phyloP scores from a whole-genome alignment of 2,888 invertebrate species.

The Epinotia ramella region DNA sequence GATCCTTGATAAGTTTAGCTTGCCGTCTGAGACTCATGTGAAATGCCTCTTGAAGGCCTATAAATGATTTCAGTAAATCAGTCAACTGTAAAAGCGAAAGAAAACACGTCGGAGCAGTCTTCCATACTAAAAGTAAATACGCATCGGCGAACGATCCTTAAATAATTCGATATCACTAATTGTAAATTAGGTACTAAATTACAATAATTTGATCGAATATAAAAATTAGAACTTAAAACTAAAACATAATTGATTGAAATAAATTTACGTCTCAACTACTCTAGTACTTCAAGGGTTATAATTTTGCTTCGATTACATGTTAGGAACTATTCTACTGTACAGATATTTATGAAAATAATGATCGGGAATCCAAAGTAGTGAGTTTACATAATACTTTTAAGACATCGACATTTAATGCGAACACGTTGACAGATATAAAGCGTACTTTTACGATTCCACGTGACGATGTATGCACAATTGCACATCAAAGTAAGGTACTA shows the following conservation, averaged over 20 bases:
- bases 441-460: slow-evolving; percentile 31
- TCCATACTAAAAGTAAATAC: slow-evolving; percentile 72
- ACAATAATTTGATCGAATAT: slow-evolving; percentile 72
- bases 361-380: slow-evolving; percentile 61
- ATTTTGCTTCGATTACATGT: slow-evolving; percentile 81
- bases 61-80: slow-evolving; percentile 33
- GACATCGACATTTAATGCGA: slow-evolving; percentile 52
- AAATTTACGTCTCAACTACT: slow-evolving; percentile 70
- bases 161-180: slow-evolving; percentile 68
- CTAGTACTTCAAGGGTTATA: slow-evolving; percentile 75
- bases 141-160: slow-evolving; percentile 59
- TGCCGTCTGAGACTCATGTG: slow-evolving; percentile 79
- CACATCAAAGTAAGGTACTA: slow-evolving; percentile 59
- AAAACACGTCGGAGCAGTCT: slow-evolving; percentile 80
- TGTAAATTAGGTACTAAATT: slow-evolving; percentile 64
- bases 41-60: slow-evolving; percentile 76
- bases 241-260: slow-evolving; percentile 62
- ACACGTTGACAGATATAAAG: slow-evolving; percentile 47
- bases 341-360: slow-evolving; percentile 72
- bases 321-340: slow-evolving; percentile 85
- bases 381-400: slow-evolving; percentile 61
- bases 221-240: slow-evolving; percentile 64
- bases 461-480: slow-evolving; percentile 35
- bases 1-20: slow-evolving; percentile 80
- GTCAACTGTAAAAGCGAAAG: slow-evolving; percentile 50